Evolutionary conservation across 2,797 vertebrate genomes (phyloP).

Genomic region (Tadarida brasiliensis): DNA sequence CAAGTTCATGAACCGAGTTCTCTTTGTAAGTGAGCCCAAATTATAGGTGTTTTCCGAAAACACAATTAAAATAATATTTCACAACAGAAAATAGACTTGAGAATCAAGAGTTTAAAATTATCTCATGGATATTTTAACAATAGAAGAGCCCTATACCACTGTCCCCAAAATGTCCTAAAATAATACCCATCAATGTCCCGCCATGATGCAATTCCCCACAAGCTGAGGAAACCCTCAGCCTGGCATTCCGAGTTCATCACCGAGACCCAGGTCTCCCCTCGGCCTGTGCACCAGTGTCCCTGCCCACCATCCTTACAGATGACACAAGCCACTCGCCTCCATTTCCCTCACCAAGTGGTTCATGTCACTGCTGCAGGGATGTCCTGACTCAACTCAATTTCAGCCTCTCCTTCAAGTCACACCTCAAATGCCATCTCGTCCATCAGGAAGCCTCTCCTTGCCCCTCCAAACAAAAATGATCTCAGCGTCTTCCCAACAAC

Average conservation of each 20-base stretch:
- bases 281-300: neutral
- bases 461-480: neutral
- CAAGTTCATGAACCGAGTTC: neutral
- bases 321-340: neutral
- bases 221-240: neutral
- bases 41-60: constrained; percentile 10
- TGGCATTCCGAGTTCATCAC: neutral
- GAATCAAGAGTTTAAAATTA: neutral
- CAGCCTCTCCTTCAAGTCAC: neutral
- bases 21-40: neutral
- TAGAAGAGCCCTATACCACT: neutral
- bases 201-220: neutral
- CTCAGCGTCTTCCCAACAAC: neutral
- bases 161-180: neutral
- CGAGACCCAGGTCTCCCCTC: neutral
- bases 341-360: neutral
- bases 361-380: neutral
- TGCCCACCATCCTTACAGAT: neutral
- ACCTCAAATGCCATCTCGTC: neutral
- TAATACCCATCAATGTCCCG: neutral
- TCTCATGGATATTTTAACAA: neutral
- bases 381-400: neutral
- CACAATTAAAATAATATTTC: neutral
- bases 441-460: neutral
- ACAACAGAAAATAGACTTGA: neutral